Evolutionary conservation across 2,888 invertebrate genomes (phyloP).

Genomic region (Eucera pruinosa): DNA sequence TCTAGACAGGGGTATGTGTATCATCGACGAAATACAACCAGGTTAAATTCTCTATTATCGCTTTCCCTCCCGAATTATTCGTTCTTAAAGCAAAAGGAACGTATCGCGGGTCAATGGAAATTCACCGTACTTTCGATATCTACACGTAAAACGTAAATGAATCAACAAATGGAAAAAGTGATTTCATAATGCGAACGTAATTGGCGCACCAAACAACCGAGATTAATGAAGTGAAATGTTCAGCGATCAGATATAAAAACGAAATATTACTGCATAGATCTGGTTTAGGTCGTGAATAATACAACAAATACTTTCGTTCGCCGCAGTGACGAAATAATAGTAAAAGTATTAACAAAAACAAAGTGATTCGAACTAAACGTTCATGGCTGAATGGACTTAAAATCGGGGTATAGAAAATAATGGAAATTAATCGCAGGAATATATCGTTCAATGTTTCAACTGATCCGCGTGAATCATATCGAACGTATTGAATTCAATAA

Average conservation of each 20-base stretch:
- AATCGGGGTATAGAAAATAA: conserved; percentile 15
- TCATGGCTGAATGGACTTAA: conserved; percentile 8
- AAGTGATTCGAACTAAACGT: conserved; percentile 19
- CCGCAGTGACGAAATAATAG: not conserved
- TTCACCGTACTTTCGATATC: not conserved
- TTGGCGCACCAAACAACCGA: not conserved
- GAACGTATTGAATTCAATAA: not conserved
- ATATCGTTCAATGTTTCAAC: conserved; percentile 11
- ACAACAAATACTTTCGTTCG: conserved; percentile 12
- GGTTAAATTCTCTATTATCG: not conserved
- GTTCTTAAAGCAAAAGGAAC: not conserved
- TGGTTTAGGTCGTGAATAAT: not conserved
- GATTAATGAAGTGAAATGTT: conserved; percentile 1
- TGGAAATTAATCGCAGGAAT: conserved; percentile 39
- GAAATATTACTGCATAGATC: not conserved
- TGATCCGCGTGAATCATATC: not conserved
- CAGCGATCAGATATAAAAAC: conserved; percentile 3
- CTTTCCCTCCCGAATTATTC: not conserved
- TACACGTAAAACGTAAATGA: not conserved
- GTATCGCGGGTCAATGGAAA: not conserved
- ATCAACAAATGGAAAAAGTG: conserved; percentile 1
- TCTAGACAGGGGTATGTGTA: conserved; percentile 13
- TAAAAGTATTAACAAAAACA: not conserved
- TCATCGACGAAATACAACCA: conserved; percentile 10
- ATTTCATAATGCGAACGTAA: conserved; percentile 28